Evolutionary conservation across 2,797 vertebrate genomes (phyloP).

Genomic region (Cephalopachus bancanus): DNA sequence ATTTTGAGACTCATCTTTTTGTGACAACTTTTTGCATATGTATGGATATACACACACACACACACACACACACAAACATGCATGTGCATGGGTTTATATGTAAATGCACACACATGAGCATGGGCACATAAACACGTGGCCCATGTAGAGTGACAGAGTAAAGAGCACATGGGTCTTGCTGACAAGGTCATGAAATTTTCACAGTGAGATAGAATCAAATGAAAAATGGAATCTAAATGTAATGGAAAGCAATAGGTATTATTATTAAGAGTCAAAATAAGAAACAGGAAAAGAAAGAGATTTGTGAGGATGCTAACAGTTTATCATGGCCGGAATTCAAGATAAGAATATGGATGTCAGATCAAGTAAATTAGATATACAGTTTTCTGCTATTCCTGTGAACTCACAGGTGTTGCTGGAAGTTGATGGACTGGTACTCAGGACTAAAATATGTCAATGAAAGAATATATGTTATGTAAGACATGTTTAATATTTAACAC

Average conservation of each 20-base stretch:
- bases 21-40: not conserved
- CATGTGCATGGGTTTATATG: rapidly evolving
- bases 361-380: not conserved
- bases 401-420: not conserved
- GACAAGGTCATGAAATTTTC: not conserved
- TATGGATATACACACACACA: no score
- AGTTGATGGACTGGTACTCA: not conserved
- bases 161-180: not conserved
- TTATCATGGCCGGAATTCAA: not conserved
- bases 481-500: conserved; percentile 9
- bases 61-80: no score
- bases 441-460: not conserved
- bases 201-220: not conserved
- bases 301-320: not conserved
- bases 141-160: not conserved
- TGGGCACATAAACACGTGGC: not conserved
- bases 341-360: not conserved
- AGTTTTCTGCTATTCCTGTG: not conserved
- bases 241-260: not conserved
- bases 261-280: not conserved
- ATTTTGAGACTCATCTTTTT: not conserved
- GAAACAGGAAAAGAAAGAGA: not conserved
- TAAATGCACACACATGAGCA: not conserved
- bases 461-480: not conserved
- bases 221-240: not conserved